Evolutionary conservation across 2,888 invertebrate genomes (phyloP), one percentile per base, ranked within the genome.

Genomic region (Erebia epiphron): DNA sequence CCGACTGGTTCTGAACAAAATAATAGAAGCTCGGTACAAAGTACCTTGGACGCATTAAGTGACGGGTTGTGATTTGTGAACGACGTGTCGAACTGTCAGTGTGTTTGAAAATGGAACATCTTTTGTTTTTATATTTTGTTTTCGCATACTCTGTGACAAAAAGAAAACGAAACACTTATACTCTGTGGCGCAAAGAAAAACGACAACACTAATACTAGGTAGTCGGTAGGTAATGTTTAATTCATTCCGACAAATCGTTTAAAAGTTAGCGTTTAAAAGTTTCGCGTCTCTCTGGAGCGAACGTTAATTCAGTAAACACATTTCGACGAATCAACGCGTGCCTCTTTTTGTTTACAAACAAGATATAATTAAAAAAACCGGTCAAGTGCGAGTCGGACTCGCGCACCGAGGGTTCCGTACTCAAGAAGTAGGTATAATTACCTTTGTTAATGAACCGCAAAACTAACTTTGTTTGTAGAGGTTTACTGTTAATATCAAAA

Each of bases 61-160:
- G 84, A 83, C 77, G 80, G 81, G 79, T 83, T 81, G 87, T 89
- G 88, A 89, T 89, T 89, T 88, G 90, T 87, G 86, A 78, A 83
- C 82, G 89, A 87, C 91, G 90, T 90, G 86, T 21, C 62, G 62
- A 46, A 62, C 62, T 62, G 62, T 80, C 71, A 73, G 83, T 84
- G 80, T 78, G 67, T 79, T 76, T 69, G 67, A 72, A 72, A 72
- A 58, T 67, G 57, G 64, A 58, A 67, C 49, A 66, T 58, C 64
- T 67, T 67, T 67, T 65, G 49, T 61, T 67, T n/a, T n/a, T 67
- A 50, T 16, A 43, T 43, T 49, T 64, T 26, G 41, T 46, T 57
- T 62, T 49, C 49, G 52, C 68, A 58, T 58, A 64, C 26, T 26
- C 35, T 63, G 35, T 54, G 50, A 46, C 16, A 26, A 2, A 26